These are phyloP conservation scores for Polydesmus complanatus DNA, from an alignment of 2,888 invertebrate genomes.

Conservation along the genomic window DNA sequence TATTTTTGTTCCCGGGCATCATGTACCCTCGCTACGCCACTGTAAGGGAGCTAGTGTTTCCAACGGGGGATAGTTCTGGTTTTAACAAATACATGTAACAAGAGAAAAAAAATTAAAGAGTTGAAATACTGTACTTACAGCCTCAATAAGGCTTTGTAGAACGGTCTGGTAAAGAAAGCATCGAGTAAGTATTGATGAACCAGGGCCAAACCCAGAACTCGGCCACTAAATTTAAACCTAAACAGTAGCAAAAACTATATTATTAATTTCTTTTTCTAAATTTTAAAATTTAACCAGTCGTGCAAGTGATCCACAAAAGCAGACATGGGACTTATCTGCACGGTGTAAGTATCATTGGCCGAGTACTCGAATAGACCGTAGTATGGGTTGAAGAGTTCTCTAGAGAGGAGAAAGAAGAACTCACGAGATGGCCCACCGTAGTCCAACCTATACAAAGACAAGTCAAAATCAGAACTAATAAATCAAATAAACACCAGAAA, in stretches of 20 bases:
- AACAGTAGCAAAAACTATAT: neutral
- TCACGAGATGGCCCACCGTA: slow-evolving; percentile 96
- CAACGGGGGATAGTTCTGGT: too few relatives aligned
- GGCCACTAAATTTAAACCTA: slow-evolving; percentile 87
- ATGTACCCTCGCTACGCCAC: too few relatives aligned
- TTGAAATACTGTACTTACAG: slow-evolving; percentile 38
- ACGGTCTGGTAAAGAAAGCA: slow-evolving; percentile 92
- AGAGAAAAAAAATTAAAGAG: neutral
- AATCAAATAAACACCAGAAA: neutral
- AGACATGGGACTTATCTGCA: slow-evolving; percentile 67
- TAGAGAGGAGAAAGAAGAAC: slow-evolving; percentile 93
- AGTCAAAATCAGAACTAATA: neutral
- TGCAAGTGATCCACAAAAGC: slow-evolving; percentile 93
- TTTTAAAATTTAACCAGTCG: slow-evolving; percentile 76
- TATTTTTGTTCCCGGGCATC: too few relatives aligned
- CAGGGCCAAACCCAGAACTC: slow-evolving; percentile 81
- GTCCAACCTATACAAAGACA: slow-evolving; percentile 45
- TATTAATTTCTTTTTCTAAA: too few relatives aligned
- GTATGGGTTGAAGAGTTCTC: slow-evolving; percentile 95
- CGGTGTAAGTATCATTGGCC: slow-evolving; percentile 93
- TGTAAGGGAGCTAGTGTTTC: too few relatives aligned
- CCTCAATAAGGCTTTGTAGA: slow-evolving; percentile 84
- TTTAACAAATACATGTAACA: too few relatives aligned
- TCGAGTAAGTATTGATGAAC: slow-evolving; percentile 96
- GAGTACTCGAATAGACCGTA: slow-evolving; percentile 97